Conservation (phyloP, 2,797 vertebrate genomes). For the Coilia nasus region DNA sequence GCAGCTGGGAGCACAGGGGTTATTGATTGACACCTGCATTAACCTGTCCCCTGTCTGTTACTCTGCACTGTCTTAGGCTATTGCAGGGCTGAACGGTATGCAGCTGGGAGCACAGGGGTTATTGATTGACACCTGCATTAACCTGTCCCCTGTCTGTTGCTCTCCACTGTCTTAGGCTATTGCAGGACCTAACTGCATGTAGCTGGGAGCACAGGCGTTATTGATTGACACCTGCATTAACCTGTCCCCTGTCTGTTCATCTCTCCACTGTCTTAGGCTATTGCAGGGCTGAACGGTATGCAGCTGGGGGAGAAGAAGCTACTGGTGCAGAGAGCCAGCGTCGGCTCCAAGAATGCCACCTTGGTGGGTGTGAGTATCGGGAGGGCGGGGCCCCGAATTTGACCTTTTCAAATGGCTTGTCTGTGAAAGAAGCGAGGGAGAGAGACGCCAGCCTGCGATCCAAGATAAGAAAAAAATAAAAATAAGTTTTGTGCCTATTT, state of each 20-base stretch:
- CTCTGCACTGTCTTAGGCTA: constrained; percentile 75
- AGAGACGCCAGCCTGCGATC: not conserved
- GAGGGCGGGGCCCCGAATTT: not conserved
- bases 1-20: constrained; percentile 83
- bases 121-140: not conserved
- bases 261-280: constrained; percentile 76
- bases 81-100: constrained; percentile 92
- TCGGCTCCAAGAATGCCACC: constrained; percentile 92
- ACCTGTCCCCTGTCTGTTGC: constrained; percentile 12
- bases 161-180: constrained; percentile 79
- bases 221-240: constrained; percentile 1
- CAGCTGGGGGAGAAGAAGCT: constrained; percentile 95
- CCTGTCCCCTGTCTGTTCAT: constrained; percentile 4
- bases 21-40: not conserved
- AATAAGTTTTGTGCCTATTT: too few species aligned
- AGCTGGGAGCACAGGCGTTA: constrained; percentile 70
- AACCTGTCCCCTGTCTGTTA: constrained; percentile 12
- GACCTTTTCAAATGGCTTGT: not conserved
- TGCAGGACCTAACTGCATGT: constrained; percentile 91
- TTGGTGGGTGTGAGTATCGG: constrained; percentile 76
- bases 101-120: constrained; percentile 74
- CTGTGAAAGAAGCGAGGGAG: not conserved
- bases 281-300: constrained; percentile 92
- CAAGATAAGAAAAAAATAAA: too few species aligned
- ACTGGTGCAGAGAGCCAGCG: constrained; percentile 91